Evolutionary conservation across 2,797 vertebrate species (phyloP).

Genomic region (Silurus aristotelis): DNA sequence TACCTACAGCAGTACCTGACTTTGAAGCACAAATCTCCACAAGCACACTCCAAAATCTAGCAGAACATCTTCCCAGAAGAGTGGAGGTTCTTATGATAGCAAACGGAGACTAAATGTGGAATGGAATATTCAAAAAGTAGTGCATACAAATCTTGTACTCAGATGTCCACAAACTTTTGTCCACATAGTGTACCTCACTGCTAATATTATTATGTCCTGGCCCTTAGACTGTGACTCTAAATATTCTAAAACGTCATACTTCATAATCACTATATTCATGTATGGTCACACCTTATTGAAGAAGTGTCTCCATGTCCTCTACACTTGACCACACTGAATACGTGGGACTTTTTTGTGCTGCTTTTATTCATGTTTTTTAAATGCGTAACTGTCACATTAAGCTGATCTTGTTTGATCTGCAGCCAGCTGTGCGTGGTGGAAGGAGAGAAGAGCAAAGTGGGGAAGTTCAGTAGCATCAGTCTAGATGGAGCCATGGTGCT

Average conservation of each 20-base stretch:
- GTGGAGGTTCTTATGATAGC: no score
- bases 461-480: constrained; percentile 75
- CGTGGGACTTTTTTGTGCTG: not conserved
- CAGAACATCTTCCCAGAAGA: no score
- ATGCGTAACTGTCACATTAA: not conserved
- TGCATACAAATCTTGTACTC: no score
- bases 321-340: no score
- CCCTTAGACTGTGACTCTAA: not conserved
- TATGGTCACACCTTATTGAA: not conserved
- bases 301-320: not conserved
- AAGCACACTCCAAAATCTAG: no score
- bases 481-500: constrained; percentile 78
- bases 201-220: not conserved
- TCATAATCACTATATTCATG: not conserved
- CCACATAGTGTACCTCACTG: not conserved
- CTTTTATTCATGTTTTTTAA: not conserved
- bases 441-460: constrained; percentile 64
- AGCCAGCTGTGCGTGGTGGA: constrained; percentile 71
- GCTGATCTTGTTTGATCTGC: constrained; percentile 45
- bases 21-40: no score
- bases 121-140: no score
- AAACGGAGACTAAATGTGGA: no score
- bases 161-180: no score
- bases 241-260: not conserved
- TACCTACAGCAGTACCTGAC: no score